Evolutionary conservation across 92 coral and sea anemone species (phyloP), one percentile per base, ranked within the genome.

Genomic region (Montipora capitata): DNA sequence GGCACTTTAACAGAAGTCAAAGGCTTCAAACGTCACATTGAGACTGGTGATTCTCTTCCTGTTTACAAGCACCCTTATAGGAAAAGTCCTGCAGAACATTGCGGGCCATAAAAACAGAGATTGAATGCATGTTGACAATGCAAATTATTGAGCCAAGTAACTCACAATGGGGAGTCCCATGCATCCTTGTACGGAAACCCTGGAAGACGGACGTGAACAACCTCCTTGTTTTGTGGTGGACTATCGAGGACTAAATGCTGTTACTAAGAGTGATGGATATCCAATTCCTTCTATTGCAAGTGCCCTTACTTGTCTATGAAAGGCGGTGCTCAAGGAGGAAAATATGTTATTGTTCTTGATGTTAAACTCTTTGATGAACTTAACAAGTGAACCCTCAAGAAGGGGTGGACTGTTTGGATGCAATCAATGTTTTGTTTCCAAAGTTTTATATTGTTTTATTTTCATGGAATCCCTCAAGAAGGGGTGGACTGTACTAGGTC

Each of bases 1-100:
- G n/a, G n/a, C n/a, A n/a, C n/a, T n/a, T n/a, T n/a, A n/a, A n/a
- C n/a, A n/a, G n/a, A 79, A 66, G 58, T 80, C 10, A 15, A 66
- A 57, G 76, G 85, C 27, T 80, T 80, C 44, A 2, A 80, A 40
- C 74, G 44, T 80, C 35, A 16, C 40, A 63, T 66, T n/a, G 67
- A 80, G 40, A 64, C 85, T 11, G 62, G 77, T 20, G 39, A 80
- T 66, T 49, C 75, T 39, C 38, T 80, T 14, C 64, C 85, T 66
- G 85, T 66, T 3, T 54, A 79, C 71, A 76, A 76, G 52, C 84
- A 79, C 40, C 75, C 84, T 20, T 79, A 79, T 45, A 11, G 67
- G 39, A 64, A 80, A 66, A 42, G 85, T 18, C 85, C 85, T 39
- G 74, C 68, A 17, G 72, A 79, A 61, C n/a, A n/a, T 61, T 62